These are phyloP conservation scores for Meteorus sp. DNA, from an alignment of 1,140 invertebrate species.

Conservation along the genomic window DNA sequence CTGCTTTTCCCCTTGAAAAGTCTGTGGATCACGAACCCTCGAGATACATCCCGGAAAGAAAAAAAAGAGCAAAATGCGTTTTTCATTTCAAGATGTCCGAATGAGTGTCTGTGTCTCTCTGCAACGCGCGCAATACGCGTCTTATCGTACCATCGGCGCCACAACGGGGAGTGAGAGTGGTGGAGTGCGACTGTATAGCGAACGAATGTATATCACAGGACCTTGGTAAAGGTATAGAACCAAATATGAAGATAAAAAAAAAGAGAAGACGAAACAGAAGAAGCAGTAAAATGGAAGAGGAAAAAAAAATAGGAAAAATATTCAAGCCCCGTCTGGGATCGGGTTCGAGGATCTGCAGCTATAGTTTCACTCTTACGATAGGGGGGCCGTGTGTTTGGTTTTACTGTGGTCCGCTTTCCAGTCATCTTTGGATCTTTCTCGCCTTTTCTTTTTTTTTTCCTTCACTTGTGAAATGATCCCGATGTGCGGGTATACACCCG, in stretches of 20 bases:
- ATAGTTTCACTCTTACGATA: constrained; percentile 18
- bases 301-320: constrained; percentile 16
- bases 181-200: background rate
- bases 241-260: too few relatives aligned
- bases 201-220: constrained; percentile 5
- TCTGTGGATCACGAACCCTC: too few relatives aligned
- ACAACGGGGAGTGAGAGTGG: constrained; percentile 1
- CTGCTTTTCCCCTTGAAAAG: too few relatives aligned
- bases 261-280: background rate
- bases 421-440: constrained; percentile 1
- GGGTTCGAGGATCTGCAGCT: constrained; percentile 10
- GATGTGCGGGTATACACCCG: constrained; percentile 20
- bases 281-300: constrained; percentile 7
- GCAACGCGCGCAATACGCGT: too few relatives aligned
- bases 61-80: constrained; percentile 1
- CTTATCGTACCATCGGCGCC: constrained; percentile 29
- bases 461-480: constrained; percentile 26
- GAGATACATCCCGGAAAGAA: too few relatives aligned
- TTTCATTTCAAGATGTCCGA: constrained; percentile 13
- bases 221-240: too few relatives aligned
- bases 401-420: constrained; percentile 17
- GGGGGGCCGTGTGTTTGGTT: constrained; percentile 17
- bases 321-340: constrained; percentile 22
- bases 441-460: too few relatives aligned
- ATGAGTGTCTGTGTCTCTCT: constrained; percentile 24